Conservation (phyloP, 2,113 vertebrate species). For the Lagopus muta region DNA sequence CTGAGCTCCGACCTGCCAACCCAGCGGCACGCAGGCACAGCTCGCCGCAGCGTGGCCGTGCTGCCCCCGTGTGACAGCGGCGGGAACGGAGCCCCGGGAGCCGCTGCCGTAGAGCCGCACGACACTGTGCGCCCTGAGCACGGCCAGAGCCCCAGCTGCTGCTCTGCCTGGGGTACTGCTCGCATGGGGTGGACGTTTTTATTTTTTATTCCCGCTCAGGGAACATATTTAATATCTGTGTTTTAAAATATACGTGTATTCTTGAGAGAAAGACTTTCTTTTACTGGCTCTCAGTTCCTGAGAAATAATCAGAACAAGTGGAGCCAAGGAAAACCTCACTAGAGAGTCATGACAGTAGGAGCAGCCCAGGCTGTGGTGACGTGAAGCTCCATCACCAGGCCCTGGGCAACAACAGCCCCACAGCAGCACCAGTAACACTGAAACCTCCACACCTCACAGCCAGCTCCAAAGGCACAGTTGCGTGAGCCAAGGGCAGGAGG, state of each 20-base stretch:
- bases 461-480: background rate
- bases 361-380: background rate
- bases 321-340: background rate
- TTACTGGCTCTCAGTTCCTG: conserved; percentile 54
- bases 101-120: too few species aligned
- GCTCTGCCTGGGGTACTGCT: background rate
- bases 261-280: conserved; percentile 46
- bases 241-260: conserved; percentile 14
- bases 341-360: background rate
- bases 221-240: conserved; percentile 6
- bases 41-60: background rate
- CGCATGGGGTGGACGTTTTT: background rate
- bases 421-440: too few species aligned
- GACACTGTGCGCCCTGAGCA: background rate
- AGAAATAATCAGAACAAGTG: conserved; percentile 56
- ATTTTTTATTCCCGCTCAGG: conserved; percentile 24
- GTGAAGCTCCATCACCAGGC: background rate
- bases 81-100: background rate
- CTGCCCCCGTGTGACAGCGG: background rate
- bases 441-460: background rate
- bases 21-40: too few species aligned
- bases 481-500: too few species aligned
- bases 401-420: background rate
- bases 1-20: too few species aligned
- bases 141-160: background rate